Conservation (phyloP, 2,888 invertebrate genomes). For the Drosophila rubida region DNA sequence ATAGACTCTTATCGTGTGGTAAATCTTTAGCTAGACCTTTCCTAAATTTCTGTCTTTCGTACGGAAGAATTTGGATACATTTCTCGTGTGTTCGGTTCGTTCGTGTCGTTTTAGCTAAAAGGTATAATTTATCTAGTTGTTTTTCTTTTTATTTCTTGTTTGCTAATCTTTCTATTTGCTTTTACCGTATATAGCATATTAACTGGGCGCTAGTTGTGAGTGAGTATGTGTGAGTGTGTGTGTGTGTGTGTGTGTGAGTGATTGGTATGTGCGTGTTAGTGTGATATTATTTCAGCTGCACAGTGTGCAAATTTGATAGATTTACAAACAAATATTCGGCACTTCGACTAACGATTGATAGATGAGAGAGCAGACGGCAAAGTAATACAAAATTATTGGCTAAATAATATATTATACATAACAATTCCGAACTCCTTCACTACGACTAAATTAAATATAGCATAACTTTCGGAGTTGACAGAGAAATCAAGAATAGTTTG, state of each 20-base stretch:
- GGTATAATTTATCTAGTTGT: conserved; percentile 72
- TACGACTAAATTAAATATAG: neutral
- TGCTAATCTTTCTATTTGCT: conserved; percentile 47
- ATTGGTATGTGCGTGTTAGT: conserved; percentile 13
- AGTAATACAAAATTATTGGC: neutral
- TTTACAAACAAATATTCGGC: conserved; percentile 24
- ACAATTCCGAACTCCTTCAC: neutral
- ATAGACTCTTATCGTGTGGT: conserved; percentile 75
- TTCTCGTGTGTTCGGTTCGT: conserved; percentile 29
- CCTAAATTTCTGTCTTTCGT: conserved; percentile 40
- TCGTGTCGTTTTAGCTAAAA: conserved; percentile 64
- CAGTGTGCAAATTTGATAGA: conserved; percentile 32
- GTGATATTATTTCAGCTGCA: conserved; percentile 44
- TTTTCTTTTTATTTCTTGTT: conserved; percentile 23
- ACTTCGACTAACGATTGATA: conserved; percentile 17
- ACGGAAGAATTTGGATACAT: conserved; percentile 80
- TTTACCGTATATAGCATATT: conserved; percentile 43
- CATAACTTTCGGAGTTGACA: conserved; percentile 9
- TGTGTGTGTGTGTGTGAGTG: conserved; percentile 30
- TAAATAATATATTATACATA: neutral
- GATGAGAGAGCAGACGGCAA: conserved; percentile 29
- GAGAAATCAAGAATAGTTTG: neutral
- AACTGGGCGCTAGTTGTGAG: conserved; percentile 59
- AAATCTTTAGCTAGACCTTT: conserved; percentile 69
- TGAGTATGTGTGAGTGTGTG: conserved; percentile 16